These are phyloP conservation scores for Polymixis lichenea DNA, from an alignment of 2,888 invertebrate species.

Conservation along the genomic window DNA sequence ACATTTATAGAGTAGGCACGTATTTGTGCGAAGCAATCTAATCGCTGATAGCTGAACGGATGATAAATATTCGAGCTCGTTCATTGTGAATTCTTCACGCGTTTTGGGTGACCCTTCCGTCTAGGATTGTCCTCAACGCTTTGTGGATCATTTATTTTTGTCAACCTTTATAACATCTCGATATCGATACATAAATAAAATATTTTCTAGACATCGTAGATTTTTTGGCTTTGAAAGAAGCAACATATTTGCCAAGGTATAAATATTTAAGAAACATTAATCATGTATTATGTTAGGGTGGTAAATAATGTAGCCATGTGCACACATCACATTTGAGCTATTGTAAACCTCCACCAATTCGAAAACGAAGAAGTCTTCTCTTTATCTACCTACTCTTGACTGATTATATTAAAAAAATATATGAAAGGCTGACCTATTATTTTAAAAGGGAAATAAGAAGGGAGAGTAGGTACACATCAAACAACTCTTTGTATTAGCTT, in stretches of 20 bases:
- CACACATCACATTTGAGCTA: slow-evolving; percentile 19
- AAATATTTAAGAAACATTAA: slow-evolving; percentile 34
- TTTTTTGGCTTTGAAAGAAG: slow-evolving; percentile 37
- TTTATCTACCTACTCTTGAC: slow-evolving; percentile 18
- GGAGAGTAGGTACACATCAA: slow-evolving; percentile 61
- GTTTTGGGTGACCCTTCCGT: slow-evolving; percentile 78
- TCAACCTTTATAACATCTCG: slow-evolving; percentile 72
- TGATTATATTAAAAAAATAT: slow-evolving; percentile 37
- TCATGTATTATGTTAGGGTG: slow-evolving; percentile 14
- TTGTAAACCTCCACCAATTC: slow-evolving; percentile 29
- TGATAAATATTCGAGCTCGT: slow-evolving; percentile 77
- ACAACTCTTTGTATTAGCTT: slow-evolving; percentile 65
- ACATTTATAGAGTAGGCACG: slow-evolving; percentile 63
- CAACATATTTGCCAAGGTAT: slow-evolving; percentile 26
- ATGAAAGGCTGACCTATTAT: slow-evolving; percentile 46
- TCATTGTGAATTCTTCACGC: slow-evolving; percentile 80
- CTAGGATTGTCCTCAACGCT: slow-evolving; percentile 77
- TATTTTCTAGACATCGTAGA: slow-evolving; percentile 48
- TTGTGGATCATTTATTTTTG: slow-evolving; percentile 78
- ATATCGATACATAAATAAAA: slow-evolving; percentile 75
- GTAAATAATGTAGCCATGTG: slow-evolving; percentile 18
- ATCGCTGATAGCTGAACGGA: slow-evolving; percentile 69
- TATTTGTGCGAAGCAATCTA: slow-evolving; percentile 71
- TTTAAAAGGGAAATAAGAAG: slow-evolving; percentile 54
- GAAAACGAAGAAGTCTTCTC: slow-evolving; percentile 18